Evolutionary conservation across 2,113 vertebrate genomes (phyloP).

Genomic region (Crotalus helleri): DNA sequence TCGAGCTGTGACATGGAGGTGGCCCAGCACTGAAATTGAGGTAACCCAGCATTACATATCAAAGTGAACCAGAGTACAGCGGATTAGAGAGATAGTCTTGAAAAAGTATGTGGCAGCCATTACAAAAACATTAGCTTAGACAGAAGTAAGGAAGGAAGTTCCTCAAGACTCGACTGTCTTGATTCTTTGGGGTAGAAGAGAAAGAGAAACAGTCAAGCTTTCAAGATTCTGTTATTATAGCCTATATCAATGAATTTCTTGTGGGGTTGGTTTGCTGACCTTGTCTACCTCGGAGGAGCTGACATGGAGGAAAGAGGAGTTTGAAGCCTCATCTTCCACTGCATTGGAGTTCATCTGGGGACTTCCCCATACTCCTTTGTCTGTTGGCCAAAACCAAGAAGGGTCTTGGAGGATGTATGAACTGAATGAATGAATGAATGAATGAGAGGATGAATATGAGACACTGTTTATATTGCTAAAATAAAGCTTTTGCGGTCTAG

Average conservation of each 20-base stretch:
- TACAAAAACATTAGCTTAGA: neutral
- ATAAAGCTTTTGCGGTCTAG: neutral
- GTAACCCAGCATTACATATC: neutral
- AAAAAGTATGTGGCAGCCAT: neutral
- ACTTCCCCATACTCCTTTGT: neutral
- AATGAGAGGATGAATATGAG: neutral
- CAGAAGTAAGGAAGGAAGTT: neutral
- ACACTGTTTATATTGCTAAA: neutral
- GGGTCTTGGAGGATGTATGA: neutral
- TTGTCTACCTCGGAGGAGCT: neutral
- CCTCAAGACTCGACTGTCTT: neutral
- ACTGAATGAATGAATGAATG: neutral
- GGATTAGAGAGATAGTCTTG: neutral
- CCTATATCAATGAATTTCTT: neutral
- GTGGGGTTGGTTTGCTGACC: neutral
- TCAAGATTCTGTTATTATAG: neutral
- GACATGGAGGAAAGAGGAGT: neutral
- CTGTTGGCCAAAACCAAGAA: neutral
- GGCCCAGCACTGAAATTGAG: no score
- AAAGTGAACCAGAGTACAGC: neutral
- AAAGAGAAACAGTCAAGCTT: neutral
- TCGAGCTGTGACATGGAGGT: no score
- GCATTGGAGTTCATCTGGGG: neutral
- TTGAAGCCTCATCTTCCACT: neutral
- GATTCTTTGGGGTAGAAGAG: neutral